phyloP scores from a whole-genome alignment of 2,888 invertebrate species.

The Netelia fuscicornis region DNA sequence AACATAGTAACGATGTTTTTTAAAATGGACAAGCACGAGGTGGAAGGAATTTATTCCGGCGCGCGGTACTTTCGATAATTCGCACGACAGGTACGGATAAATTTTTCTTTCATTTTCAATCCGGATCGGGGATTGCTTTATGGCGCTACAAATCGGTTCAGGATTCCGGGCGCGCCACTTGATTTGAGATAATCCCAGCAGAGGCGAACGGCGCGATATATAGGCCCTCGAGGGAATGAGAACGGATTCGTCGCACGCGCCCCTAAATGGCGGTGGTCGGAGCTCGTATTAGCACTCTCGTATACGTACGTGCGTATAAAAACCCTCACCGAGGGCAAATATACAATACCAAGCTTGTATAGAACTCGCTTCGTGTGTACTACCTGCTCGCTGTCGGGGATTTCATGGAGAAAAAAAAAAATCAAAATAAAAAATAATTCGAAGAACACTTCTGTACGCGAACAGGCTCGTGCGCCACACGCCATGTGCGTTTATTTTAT shows the following conservation, averaged over 20 bases:
- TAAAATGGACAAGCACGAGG: not conserved
- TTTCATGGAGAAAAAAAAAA: slow-evolving; percentile 20
- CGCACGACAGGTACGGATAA: slow-evolving; percentile 59
- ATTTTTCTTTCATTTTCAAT: slow-evolving; percentile 61
- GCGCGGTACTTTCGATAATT: not conserved
- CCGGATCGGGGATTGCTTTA: slow-evolving; percentile 75
- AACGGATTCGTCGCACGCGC: slow-evolving; percentile 82
- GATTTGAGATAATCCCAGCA: slow-evolving; percentile 81
- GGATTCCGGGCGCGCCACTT: slow-evolving; percentile 82
- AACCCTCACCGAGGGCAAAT: slow-evolving; percentile 28
- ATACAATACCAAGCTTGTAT: not conserved
- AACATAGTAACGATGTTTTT: not conserved
- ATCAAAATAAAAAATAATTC: slow-evolving; percentile 47
- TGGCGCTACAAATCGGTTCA: slow-evolving; percentile 81
- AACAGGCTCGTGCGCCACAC: slow-evolving; percentile 71
- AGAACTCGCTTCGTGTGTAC: slow-evolving; percentile 54
- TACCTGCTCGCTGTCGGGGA: slow-evolving; percentile 60
- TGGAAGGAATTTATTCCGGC: not conserved
- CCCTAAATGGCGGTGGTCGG: slow-evolving; percentile 80
- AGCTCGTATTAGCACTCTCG: slow-evolving; percentile 38
- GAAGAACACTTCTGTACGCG: slow-evolving; percentile 69
- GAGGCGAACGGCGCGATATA: not conserved
- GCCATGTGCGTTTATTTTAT: not conserved
- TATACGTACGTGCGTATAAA: slow-evolving; percentile 38
- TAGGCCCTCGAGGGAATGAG: slow-evolving; percentile 66